Evolutionary conservation across 2,113 vertebrate genomes (phyloP).

Genomic region (Prunella himalayana): DNA sequence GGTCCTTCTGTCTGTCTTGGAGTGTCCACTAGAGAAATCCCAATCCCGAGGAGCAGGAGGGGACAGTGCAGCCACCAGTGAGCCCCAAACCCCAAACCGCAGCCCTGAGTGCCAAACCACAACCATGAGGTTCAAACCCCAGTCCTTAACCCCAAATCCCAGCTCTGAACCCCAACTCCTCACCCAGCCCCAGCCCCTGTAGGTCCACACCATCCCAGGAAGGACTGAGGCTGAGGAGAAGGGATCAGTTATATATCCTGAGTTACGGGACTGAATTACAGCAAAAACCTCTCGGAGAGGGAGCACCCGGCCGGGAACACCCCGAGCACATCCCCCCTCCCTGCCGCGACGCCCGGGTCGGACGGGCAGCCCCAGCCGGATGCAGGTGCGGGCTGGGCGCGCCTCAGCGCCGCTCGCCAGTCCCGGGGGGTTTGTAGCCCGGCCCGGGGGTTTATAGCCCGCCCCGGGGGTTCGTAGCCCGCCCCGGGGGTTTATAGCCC

Average conservation of each 20-base stretch:
- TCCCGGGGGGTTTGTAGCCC: not conserved
- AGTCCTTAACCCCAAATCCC: not conserved
- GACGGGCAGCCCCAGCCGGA: not conserved
- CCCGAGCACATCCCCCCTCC: accelerated
- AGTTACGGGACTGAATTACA: not conserved
- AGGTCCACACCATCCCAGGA: too few species aligned
- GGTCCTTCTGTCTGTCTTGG: not conserved
- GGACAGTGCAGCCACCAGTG: not conserved
- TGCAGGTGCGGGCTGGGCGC: constrained; percentile 6
- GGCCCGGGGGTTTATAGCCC: not conserved
- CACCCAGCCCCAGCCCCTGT: accelerated
- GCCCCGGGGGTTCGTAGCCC: not conserved
- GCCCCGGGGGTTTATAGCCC: not conserved
- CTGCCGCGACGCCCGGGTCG: accelerated
- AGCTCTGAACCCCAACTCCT: not conserved
- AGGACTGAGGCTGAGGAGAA: not conserved
- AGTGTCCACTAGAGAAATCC: not conserved
- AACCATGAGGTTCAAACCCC: not conserved
- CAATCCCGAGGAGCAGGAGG: not conserved
- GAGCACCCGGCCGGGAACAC: accelerated
- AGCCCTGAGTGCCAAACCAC: not conserved
- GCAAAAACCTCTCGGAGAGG: not conserved
- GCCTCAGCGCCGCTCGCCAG: not conserved
- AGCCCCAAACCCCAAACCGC: not conserved
- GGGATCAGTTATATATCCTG: too few species aligned